phyloP scores from a whole-genome alignment of 2,888 invertebrate species.

The Uloborus plumipes region DNA sequence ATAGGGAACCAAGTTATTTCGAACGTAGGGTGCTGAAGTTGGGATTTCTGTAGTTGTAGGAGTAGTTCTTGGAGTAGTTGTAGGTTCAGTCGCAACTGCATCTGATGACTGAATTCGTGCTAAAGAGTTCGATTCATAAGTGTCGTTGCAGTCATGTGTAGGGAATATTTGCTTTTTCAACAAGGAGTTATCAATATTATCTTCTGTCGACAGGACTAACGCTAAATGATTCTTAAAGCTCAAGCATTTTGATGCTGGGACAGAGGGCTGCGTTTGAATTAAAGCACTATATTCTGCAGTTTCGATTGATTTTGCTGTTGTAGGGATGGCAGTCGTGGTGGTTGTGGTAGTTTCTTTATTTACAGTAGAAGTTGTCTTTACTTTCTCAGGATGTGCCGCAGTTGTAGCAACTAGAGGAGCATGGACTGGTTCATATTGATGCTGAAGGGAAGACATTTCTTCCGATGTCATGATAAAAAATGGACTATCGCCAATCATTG shows the following conservation, averaged over 20 bases:
- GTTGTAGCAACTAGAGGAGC: conserved; percentile 41
- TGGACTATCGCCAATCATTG: conserved; percentile 35
- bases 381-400: not conserved
- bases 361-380: not conserved
- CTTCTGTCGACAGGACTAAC: conserved; percentile 53
- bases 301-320: conserved; percentile 2
- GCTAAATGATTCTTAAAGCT: conserved; percentile 53
- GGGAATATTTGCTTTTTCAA: conserved; percentile 47
- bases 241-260: conserved; percentile 41
- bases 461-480: conserved; percentile 53
- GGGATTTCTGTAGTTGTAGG: not conserved
- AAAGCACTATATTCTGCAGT: conserved; percentile 4
- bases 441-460: conserved; percentile 53
- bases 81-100: not conserved
- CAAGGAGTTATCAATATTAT: conserved; percentile 55
- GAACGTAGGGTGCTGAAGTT: conserved; percentile 14
- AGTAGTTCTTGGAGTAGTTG: conserved; percentile 5
- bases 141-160: conserved; percentile 50
- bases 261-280: conserved; percentile 22
- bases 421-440: conserved; percentile 46
- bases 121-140: conserved; percentile 6
- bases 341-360: conserved; percentile 9
- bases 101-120: conserved; percentile 29
- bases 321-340: conserved; percentile 1
- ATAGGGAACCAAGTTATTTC: conserved; percentile 27